These are phyloP conservation scores for Agrotis puta DNA, from an alignment of 2,888 invertebrate genomes.

Conservation along the genomic window DNA sequence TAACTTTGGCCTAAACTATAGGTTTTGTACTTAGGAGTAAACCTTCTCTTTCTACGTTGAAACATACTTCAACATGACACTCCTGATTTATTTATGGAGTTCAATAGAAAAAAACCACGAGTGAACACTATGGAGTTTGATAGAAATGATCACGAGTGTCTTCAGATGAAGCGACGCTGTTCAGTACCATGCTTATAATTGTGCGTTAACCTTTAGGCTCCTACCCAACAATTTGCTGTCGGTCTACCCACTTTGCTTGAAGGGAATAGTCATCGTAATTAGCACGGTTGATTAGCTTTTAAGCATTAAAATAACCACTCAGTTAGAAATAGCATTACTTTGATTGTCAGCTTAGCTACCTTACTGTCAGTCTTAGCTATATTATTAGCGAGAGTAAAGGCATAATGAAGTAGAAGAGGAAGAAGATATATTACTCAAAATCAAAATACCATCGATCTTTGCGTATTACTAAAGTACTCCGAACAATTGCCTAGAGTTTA, in stretches of 20 bases:
- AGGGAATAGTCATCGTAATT: conserved; percentile 46
- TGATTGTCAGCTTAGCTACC: background rate
- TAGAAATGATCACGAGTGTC: too few species aligned
- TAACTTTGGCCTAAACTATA: too few species aligned
- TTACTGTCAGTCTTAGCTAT: background rate
- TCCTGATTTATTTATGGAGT: too few species aligned
- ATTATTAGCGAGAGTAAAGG: background rate
- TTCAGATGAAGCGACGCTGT: too few species aligned
- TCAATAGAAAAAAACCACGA: too few species aligned
- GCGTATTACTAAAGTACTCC: background rate
- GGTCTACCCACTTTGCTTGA: conserved; percentile 18
- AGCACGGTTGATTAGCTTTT: conserved; percentile 36
- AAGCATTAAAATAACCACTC: conserved; percentile 29
- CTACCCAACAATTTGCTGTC: conserved; percentile 26
- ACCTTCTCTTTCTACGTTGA: too few species aligned
- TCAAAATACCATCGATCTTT: background rate
- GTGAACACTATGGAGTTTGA: too few species aligned
- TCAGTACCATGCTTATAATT: too few species aligned
- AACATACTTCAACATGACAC: too few species aligned
- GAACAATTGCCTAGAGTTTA: conserved; percentile 20
- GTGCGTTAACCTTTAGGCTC: background rate
- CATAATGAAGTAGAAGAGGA: background rate
- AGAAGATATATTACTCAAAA: background rate
- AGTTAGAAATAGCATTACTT: conserved; percentile 2
- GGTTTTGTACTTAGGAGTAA: too few species aligned